A percentile compares a stretch with the other conserved stretches of the same genome.
phyloP scores from a whole-genome alignment of 2,888 invertebrate genomes.

The Aleiodes testaceus region DNA sequence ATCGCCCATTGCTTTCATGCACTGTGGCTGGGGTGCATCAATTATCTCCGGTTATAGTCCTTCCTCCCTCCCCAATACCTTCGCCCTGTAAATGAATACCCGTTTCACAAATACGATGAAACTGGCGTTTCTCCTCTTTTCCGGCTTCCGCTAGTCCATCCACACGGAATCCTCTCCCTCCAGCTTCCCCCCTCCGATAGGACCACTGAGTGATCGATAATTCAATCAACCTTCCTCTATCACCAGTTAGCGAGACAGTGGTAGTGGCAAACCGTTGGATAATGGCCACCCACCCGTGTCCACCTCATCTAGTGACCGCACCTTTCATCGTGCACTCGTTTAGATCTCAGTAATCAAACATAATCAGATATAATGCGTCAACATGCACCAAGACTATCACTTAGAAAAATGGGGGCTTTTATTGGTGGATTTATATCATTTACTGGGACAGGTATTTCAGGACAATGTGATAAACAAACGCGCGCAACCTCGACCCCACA shows the following conservation, averaged over 20 bases:
- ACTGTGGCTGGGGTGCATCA: conserved; percentile 35
- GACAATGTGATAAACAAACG: neutral
- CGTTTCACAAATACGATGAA: conserved; percentile 1
- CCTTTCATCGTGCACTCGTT: conserved; percentile 37
- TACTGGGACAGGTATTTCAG: neutral
- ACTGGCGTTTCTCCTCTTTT: conserved; percentile 36
- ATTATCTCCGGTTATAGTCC: conserved; percentile 46
- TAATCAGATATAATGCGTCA: conserved; percentile 12
- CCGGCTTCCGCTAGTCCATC: conserved; percentile 37
- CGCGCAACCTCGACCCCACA: conserved; percentile 1
- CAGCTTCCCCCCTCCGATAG: conserved; percentile 9
- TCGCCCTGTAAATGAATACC: neutral
- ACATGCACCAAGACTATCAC: neutral
- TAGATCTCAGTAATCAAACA: conserved; percentile 28
- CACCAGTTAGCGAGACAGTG: conserved; percentile 36
- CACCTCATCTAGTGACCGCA: conserved; percentile 42
- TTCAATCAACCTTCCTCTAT: conserved; percentile 50
- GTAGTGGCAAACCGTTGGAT: conserved; percentile 38
- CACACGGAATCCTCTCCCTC: neutral
- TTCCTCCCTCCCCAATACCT: neutral
- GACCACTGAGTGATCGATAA: conserved; percentile 48
- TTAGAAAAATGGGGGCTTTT: neutral
- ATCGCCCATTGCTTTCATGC: neutral
- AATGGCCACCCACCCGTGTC: conserved; percentile 41
- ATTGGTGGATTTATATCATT: neutral